These are phyloP conservation scores for Cossypha heuglini DNA, from an alignment of 2,797 vertebrate genomes.

Conservation along the genomic window DNA sequence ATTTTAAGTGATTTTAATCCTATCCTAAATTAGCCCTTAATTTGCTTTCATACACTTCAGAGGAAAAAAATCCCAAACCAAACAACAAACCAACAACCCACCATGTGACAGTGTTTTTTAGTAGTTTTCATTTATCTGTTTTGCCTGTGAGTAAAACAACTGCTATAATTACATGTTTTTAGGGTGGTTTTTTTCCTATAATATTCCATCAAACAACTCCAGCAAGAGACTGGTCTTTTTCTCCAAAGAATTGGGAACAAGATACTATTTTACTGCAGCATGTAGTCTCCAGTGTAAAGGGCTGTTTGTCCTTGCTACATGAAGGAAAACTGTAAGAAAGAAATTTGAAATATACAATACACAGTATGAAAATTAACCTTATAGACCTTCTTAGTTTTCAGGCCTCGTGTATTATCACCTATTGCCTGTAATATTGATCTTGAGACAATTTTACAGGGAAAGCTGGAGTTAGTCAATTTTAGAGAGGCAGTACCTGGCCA, in stretches of 20 bases:
- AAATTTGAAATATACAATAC: background rate
- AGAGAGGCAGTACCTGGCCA: background rate
- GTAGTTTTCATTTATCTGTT: background rate
- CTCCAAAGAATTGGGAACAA: background rate
- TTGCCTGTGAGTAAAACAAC: background rate
- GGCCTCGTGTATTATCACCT: background rate
- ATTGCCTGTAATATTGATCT: background rate
- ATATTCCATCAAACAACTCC: background rate
- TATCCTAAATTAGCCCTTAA: background rate
- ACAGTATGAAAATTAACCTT: background rate
- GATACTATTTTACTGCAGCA: background rate
- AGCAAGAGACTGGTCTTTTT: background rate
- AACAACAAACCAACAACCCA: background rate
- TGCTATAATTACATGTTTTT: background rate
- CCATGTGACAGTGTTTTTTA: rapidly evolving
- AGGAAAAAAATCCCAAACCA: background rate
- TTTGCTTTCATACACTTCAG: background rate
- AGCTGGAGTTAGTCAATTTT: background rate
- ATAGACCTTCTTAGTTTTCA: background rate
- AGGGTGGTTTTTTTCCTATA: rapidly evolving
- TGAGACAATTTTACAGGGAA: background rate
- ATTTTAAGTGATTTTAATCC: background rate
- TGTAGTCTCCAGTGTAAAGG: background rate
- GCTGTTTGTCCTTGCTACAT: background rate
- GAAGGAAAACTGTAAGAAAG: background rate